Evolutionary conservation across 1,140 invertebrate genomes (phyloP).

Genomic region (Heliothis subflexa): DNA sequence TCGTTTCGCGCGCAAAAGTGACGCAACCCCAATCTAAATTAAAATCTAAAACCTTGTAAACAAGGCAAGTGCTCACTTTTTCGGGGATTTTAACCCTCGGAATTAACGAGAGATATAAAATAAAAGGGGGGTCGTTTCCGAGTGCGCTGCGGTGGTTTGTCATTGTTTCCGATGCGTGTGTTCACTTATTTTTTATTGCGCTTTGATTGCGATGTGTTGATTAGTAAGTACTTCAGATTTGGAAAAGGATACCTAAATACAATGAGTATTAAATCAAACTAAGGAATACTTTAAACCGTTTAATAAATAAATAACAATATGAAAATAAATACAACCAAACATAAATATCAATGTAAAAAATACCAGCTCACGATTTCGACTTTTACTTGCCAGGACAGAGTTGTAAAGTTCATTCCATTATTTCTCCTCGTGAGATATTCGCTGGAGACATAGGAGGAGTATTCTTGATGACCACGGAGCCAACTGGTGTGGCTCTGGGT

Average conservation of each 20-base stretch:
- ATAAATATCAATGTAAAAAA: slow-evolving; percentile 2
- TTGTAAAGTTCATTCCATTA: background rate
- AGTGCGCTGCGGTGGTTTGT: slow-evolving; percentile 62
- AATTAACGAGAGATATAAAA: slow-evolving; percentile 83
- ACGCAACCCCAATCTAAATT: slow-evolving; percentile 86
- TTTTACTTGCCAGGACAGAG: no score
- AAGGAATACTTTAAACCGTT: background rate
- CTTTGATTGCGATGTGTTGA: slow-evolving; percentile 11
- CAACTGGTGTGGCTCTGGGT: slow-evolving; percentile 29
- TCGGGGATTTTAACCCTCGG: slow-evolving; percentile 86
- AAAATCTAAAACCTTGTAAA: slow-evolving; percentile 88
- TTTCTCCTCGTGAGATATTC: background rate
- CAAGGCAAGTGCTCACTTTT: slow-evolving; percentile 88
- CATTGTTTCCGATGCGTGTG: slow-evolving; percentile 44
- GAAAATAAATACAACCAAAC: slow-evolving; percentile 14
- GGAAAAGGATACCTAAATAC: no score
- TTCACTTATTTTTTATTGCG: slow-evolving; percentile 25
- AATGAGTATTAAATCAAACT: background rate
- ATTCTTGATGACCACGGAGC: slow-evolving; percentile 19
- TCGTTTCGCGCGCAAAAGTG: slow-evolving; percentile 59
- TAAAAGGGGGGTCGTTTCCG: slow-evolving; percentile 67
- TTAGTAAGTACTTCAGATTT: background rate
- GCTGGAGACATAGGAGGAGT: background rate
- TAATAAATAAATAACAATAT: slow-evolving; percentile 21
- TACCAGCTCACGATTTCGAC: slow-evolving; percentile 27